Percentiles rank a stretch among this genome's conserved stretches.
Evolutionary conservation across 2,113 vertebrate species (phyloP).

Genomic region (Oryzias melastigma): DNA sequence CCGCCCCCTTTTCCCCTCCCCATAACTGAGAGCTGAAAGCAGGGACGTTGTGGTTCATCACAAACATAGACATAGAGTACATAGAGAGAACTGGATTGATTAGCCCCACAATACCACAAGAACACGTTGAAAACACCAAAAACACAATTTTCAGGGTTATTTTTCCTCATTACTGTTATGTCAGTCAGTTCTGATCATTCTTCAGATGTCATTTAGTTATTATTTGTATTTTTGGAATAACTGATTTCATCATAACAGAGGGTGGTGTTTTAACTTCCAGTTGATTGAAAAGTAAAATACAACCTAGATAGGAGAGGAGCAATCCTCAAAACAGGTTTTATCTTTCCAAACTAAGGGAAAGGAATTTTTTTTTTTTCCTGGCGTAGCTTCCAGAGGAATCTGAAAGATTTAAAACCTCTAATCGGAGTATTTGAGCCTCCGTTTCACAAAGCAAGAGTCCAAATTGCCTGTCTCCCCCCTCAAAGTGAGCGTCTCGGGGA

Average conservation of each 20-base stretch:
- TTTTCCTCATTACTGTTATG: constrained; percentile 6
- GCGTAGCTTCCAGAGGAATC: constrained; percentile 14
- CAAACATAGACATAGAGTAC: too few species aligned
- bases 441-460: constrained; percentile 41
- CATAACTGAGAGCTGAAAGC: too few species aligned
- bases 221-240: constrained; percentile 7
- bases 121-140: too few species aligned
- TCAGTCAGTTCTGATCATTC: constrained; percentile 31
- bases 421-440: constrained; percentile 34
- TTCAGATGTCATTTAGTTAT: constrained; percentile 18
- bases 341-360: constrained; percentile 30
- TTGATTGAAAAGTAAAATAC: constrained; percentile 27
- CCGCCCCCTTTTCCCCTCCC: too few species aligned
- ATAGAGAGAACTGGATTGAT: too few species aligned
- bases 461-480: constrained; percentile 42
- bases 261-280: constrained; percentile 18
- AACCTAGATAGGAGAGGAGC: not conserved
- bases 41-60: too few species aligned
- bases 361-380: constrained; percentile 37
- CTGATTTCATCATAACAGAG: constrained; percentile 3
- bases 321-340: constrained; percentile 23
- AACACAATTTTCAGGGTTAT: too few species aligned
- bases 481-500: constrained; percentile 39
- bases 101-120: too few species aligned
- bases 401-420: constrained; percentile 30